phyloP scores from a whole-genome alignment of 2,888 invertebrate genomes.

The Nephrotoma flavescens region DNA sequence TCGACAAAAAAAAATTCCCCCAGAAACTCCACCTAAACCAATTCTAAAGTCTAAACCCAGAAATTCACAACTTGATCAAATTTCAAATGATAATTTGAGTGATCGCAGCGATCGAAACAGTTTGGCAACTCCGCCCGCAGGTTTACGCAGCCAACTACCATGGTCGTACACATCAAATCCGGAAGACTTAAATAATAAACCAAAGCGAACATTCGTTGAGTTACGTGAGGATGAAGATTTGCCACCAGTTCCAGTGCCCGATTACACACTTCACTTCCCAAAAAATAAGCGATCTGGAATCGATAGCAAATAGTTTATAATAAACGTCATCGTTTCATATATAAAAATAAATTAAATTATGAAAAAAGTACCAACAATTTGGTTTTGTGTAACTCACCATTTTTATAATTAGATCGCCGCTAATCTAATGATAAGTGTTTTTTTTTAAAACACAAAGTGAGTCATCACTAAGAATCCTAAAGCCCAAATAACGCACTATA shows the following conservation, averaged over 20 bases:
- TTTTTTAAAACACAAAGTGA: neutral
- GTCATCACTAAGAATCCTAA: neutral
- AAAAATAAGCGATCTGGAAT: constrained; percentile 23
- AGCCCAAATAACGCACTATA: neutral
- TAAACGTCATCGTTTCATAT: neutral
- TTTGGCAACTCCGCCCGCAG: constrained; percentile 21
- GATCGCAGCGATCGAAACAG: neutral
- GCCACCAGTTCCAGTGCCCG: constrained; percentile 45
- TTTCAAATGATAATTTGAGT: neutral
- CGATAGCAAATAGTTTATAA: constrained; percentile 8
- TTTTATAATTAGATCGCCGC: neutral
- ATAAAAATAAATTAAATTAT: no score
- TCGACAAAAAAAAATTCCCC: neutral
- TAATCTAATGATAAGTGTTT: neutral
- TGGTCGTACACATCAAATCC: constrained; percentile 41
- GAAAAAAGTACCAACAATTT: no score
- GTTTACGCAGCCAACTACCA: constrained; percentile 41
- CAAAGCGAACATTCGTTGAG: constrained; percentile 28
- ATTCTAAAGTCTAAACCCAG: neutral
- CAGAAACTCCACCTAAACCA: neutral
- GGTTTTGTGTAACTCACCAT: neutral
- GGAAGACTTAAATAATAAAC: constrained; percentile 18
- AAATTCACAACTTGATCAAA: neutral
- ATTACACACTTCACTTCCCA: constrained; percentile 37
- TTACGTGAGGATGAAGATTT: constrained; percentile 36